Percentiles rank a stretch among this genome's conserved stretches.
Conservation (phyloP, 1,140 invertebrate genomes). For the Atta texana region DNA sequence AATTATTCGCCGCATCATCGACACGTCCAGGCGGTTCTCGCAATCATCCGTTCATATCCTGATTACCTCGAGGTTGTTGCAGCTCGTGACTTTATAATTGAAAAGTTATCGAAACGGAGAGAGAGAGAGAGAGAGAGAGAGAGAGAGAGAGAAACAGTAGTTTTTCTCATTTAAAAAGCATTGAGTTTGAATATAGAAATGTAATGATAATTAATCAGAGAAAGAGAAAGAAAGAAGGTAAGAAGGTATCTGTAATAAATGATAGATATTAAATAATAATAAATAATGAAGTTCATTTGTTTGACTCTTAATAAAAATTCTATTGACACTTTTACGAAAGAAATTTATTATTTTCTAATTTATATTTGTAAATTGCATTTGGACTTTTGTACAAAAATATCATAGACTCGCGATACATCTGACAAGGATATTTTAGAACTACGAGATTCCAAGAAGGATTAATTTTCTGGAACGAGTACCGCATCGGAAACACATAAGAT, state of each 20-base stretch:
- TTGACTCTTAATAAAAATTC: neutral
- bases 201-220: neutral
- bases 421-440: constrained; percentile 29
- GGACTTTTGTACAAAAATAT: neutral
- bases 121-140: too few species aligned
- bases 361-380: neutral
- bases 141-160: neutral
- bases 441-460: constrained; percentile 75
- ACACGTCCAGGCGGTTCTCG: constrained; percentile 1
- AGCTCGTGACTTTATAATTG: constrained; percentile 26
- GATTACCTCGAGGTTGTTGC: constrained; percentile 8
- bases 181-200: neutral
- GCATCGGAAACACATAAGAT: constrained; percentile 84
- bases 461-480: constrained; percentile 76
- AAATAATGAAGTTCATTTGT: neutral
- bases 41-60: neutral
- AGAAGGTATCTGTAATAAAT: too few species aligned
- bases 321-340: neutral
- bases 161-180: neutral
- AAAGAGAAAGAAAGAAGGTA: too few species aligned
- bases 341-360: neutral
- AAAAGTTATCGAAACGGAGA: neutral
- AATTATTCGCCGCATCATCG: constrained; percentile 43
- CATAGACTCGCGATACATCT: neutral
- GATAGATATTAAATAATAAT: neutral